Base-by-base conservation (phyloP, 1,140 invertebrate species). In the Drosophila navojoa region DNA sequence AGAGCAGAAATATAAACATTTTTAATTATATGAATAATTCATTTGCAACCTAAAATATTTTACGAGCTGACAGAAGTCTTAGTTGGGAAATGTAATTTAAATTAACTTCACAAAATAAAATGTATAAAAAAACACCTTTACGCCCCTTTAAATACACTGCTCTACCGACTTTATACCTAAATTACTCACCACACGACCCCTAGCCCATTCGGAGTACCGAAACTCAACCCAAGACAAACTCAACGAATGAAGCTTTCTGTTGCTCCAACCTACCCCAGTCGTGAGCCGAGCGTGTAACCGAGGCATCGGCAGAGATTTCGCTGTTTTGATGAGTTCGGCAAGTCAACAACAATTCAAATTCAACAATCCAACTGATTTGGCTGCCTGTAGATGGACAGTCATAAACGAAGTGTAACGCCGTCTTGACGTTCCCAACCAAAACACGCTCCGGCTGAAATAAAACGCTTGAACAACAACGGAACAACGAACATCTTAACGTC, bases 381-480 rank as follows among this genome's bases (percentile, higher is more conserved):
- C 81, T 70, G 80, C 67, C 79, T 63, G 57, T 57, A 62, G 61
- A 67, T 70, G 55, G 73, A 63, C 85, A 89, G 85, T 90, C 84
- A 89, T 75, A 89, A 87, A 79, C 80, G 71, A 78, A 84, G 85
- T 80, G 77, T 89, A 75, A 53, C 66, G 58, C 61, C 71, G 85
- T 79, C 63, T 75, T 75, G 84, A 89, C 84, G 84, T 84, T 45
- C 68, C 45, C 35, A 45, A 15, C 58, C 35, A 58, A 52, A 54
- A 64, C 53, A 59, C 45, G 67, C 57, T 63, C 66, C 67, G 70
- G 67, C 62, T 62, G 7, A 38, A 45, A 57, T 32, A 42, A 45
- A 45, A 16, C 49, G 4, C 49, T 53, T 15, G 10, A 63, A 32
- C 25, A 47, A 15, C 15, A 45, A 15, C 42, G 35, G 35, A 38